A percentile compares a stretch with the other conserved stretches of the same genome.
Evolutionary conservation across 1,140 invertebrate species (phyloP).

Genomic region (Archivesica marissinica): DNA sequence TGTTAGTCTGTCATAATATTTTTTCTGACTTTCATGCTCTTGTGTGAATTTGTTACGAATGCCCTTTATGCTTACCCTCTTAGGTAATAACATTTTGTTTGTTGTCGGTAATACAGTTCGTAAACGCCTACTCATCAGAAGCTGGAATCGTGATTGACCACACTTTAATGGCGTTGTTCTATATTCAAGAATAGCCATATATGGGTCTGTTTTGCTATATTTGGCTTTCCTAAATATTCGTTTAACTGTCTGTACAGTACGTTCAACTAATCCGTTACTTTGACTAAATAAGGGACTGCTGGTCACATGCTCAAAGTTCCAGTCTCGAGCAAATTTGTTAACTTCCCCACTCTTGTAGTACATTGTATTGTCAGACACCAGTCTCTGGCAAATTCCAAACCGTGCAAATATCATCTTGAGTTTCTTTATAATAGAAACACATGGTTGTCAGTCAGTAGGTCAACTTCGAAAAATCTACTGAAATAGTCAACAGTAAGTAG

Average conservation of each 20-base stretch:
- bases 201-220: constrained; percentile 21
- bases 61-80: not conserved
- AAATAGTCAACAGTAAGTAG: constrained; percentile 61
- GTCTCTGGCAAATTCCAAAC: constrained; percentile 45
- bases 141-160: constrained; percentile 1
- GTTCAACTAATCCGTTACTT: constrained; percentile 6
- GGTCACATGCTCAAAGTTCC: constrained; percentile 26
- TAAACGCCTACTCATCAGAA: not conserved
- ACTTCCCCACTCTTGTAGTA: constrained; percentile 26
- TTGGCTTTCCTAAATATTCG: constrained; percentile 28
- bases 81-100: not conserved
- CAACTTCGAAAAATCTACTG: constrained; percentile 38
- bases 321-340: not conserved
- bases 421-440: constrained; percentile 55
- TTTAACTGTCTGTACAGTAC: constrained; percentile 20
- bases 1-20: constrained; percentile 22
- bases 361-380: constrained; percentile 64
- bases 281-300: not conserved
- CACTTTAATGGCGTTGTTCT: not conserved
- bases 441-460: constrained; percentile 17
- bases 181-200: not conserved
- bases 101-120: not conserved
- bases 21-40: constrained; percentile 1
- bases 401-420: constrained; percentile 20
- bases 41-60: not conserved